These are phyloP conservation scores for Alethe diademata DNA, from an alignment of 2,113 vertebrate genomes.

Conservation along the genomic window DNA sequence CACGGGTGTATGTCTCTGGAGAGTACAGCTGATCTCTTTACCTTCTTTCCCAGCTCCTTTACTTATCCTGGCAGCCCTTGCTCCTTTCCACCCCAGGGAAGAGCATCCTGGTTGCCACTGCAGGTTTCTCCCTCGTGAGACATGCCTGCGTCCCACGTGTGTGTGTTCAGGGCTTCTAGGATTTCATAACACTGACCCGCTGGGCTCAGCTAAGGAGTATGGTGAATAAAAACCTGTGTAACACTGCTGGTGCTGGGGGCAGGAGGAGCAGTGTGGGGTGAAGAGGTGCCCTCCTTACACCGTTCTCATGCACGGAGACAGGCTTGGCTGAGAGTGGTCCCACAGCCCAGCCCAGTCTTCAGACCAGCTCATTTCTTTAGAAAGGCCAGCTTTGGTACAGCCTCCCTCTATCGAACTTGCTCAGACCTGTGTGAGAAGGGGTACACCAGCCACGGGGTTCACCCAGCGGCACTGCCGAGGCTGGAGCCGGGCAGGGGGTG, in stretches of 20 bases:
- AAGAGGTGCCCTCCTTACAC: not conserved
- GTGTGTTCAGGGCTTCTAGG: not conserved
- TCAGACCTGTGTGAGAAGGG: not conserved
- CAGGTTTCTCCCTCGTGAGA: not conserved
- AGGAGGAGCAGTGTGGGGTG: not conserved
- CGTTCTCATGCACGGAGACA: fast-evolving
- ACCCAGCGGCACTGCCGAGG: fast-evolving
- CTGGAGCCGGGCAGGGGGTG: not conserved
- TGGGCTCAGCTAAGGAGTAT: not conserved
- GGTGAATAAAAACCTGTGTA: not conserved
- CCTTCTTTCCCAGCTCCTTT: not conserved
- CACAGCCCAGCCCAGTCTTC: not conserved
- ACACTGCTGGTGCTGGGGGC: not conserved
- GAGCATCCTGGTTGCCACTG: not conserved
- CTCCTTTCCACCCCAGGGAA: not conserved
- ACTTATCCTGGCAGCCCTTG: not conserved
- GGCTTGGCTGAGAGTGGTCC: not conserved
- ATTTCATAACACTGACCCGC: not conserved
- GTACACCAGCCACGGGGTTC: fast-evolving
- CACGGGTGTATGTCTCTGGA: not conserved
- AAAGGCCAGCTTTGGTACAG: not conserved
- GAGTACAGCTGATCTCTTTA: not conserved
- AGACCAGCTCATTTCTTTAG: not conserved
- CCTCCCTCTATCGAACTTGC: not conserved
- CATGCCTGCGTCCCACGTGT: fast-evolving